These are phyloP conservation scores for Bombylius discolor DNA, from an alignment of 2,888 invertebrate genomes.

Conservation along the genomic window DNA sequence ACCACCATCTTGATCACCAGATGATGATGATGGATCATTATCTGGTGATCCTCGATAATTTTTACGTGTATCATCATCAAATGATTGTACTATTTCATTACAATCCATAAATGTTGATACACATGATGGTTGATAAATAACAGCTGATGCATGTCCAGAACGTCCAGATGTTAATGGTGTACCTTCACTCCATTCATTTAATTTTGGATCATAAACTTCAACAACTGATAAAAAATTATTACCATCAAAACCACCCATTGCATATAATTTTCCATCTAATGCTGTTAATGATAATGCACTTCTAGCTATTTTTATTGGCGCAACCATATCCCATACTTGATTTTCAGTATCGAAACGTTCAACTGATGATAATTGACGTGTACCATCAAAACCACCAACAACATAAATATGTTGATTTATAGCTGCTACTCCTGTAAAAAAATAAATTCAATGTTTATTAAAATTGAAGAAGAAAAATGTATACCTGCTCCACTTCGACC, in stretches of 20 bases:
- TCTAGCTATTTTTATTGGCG: conserved; percentile 63
- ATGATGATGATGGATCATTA: no score
- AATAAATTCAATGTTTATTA: conserved; percentile 5
- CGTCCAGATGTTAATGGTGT: conserved; percentile 69
- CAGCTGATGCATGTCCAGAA: conserved; percentile 85
- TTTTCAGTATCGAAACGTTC: conserved; percentile 79
- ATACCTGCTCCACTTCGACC: conserved; percentile 74
- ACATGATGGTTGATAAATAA: conserved; percentile 65
- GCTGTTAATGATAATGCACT: conserved; percentile 82
- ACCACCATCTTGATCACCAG: neutral
- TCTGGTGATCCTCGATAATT: neutral
- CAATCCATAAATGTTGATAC: conserved; percentile 29
- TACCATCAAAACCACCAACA: conserved; percentile 89
- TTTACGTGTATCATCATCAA: conserved; percentile 3
- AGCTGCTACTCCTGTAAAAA: conserved; percentile 58
- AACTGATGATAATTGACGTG: conserved; percentile 65
- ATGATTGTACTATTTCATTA: conserved; percentile 18
- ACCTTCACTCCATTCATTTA: conserved; percentile 63
- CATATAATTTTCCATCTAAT: conserved; percentile 75
- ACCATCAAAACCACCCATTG: conserved; percentile 88
- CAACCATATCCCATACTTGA: conserved; percentile 63
- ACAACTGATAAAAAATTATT: conserved; percentile 70
- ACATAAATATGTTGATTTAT: conserved; percentile 80
- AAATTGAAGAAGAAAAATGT: conserved; percentile 4
- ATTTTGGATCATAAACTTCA: conserved; percentile 73